Percentiles rank a stretch among this genome's conserved stretches.
phyloP scores from a whole-genome alignment of 2,888 invertebrate genomes.

The Hypomecis punctinalis region DNA sequence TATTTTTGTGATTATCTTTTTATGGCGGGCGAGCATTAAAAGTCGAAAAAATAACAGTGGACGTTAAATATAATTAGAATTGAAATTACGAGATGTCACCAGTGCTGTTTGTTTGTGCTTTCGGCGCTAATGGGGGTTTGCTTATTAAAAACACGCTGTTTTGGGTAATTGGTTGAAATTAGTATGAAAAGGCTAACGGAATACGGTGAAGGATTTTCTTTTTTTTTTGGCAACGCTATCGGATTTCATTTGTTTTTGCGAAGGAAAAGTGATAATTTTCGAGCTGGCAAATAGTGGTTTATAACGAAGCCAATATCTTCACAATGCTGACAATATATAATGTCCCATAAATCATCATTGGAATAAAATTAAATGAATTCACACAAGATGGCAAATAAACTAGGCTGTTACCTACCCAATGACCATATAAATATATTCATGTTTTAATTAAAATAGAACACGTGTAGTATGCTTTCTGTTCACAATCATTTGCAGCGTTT shows the following conservation, averaged over 20 bases:
- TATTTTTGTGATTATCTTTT: slow-evolving; percentile 85
- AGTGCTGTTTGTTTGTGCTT: slow-evolving; percentile 59
- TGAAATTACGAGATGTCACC: slow-evolving; percentile 80
- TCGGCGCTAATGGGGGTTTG: slow-evolving; percentile 54
- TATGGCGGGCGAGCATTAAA: slow-evolving; percentile 82
- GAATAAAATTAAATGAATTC: no score
- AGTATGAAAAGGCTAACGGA: slow-evolving; percentile 14
- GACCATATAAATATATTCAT: no score
- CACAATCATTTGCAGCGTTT: not conserved
- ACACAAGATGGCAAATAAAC: not conserved
- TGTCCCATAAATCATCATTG: no score
- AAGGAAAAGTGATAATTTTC: no score
- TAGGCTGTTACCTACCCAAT: no score
- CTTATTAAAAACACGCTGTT: slow-evolving; percentile 50
- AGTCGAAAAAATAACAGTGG: slow-evolving; percentile 82
- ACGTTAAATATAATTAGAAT: slow-evolving; percentile 83
- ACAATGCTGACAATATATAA: no score
- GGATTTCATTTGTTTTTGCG: no score
- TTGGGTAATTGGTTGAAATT: slow-evolving; percentile 46
- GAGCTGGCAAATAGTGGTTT: no score
- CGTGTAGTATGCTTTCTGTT: slow-evolving; percentile 32
- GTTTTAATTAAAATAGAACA: not conserved
- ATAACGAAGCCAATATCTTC: no score
- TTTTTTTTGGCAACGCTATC: not conserved
- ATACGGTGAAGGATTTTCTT: not conserved